Evolutionary conservation across 2,888 invertebrate genomes (phyloP).

Genomic region (Oligia latruncula): DNA sequence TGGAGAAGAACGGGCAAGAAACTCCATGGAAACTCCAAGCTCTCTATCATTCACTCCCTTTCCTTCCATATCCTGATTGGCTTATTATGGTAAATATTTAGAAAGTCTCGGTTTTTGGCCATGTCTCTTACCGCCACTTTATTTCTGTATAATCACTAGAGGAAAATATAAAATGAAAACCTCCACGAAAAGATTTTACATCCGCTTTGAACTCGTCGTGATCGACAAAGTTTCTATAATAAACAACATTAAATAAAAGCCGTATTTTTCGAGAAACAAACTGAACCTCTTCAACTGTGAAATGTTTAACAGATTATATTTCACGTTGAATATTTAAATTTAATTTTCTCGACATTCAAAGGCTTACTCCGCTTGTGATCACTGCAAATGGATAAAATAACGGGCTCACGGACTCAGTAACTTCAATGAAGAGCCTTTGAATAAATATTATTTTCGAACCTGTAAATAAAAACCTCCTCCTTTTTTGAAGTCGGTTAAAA

Average conservation of each 20-base stretch:
- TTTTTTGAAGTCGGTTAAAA: not conserved
- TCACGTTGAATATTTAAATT: conserved; percentile 52
- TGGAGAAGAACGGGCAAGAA: no score
- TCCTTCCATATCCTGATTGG: not conserved
- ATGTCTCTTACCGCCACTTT: not conserved
- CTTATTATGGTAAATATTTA: not conserved
- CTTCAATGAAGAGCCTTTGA: conserved; percentile 31
- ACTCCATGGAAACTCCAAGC: not conserved
- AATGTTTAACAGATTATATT: conserved; percentile 47
- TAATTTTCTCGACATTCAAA: conserved; percentile 47
- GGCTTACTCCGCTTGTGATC: conserved; percentile 40
- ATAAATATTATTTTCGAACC: conserved; percentile 28
- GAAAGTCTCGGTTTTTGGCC: no score
- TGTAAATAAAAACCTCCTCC: not conserved
- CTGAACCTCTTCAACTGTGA: conserved; percentile 1
- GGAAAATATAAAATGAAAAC: not conserved
- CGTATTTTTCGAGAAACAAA: conserved; percentile 22
- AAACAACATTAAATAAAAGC: conserved; percentile 7
- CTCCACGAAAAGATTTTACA: not conserved
- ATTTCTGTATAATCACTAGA: not conserved
- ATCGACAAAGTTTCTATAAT: not conserved
- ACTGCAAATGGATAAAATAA: conserved; percentile 53
- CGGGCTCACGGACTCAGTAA: conserved; percentile 33
- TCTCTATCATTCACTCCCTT: not conserved
- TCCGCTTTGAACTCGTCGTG: conserved; percentile 3